Percentiles rank a stretch among this genome's conserved stretches.
Evolutionary conservation across 2,888 invertebrate species (phyloP).

Genomic region (Synanthedon vespiformis): DNA sequence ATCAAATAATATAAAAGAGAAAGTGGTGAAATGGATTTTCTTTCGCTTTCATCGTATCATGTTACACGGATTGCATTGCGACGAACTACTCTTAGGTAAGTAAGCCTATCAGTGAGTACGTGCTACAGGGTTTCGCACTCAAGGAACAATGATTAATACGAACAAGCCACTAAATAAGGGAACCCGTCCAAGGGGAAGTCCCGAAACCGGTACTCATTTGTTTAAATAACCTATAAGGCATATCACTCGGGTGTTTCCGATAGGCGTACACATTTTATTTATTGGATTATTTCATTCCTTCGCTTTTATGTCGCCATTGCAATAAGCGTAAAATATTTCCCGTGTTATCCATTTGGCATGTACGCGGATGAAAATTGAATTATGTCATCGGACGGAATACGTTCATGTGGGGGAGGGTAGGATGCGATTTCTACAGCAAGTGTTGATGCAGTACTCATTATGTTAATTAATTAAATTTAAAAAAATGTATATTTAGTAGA

Average conservation of each 20-base stretch:
- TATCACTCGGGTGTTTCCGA: slow-evolving; percentile 7
- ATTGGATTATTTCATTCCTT: neutral
- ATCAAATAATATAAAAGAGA: too few species aligned
- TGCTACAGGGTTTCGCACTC: slow-evolving; percentile 54
- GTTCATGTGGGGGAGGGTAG: neutral
- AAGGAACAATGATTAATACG: slow-evolving; percentile 52
- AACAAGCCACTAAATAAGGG: slow-evolving; percentile 14
- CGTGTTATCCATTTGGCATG: neutral
- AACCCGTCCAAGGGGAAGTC: slow-evolving; percentile 21
- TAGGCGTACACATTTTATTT: slow-evolving; percentile 1
- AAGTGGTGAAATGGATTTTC: too few species aligned
- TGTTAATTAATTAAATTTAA: too few species aligned
- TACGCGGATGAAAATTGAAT: neutral
- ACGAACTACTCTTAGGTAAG: slow-evolving; percentile 4
- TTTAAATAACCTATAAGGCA: slow-evolving; percentile 31
- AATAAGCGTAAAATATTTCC: neutral
- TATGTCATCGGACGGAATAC: neutral
- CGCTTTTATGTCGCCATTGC: neutral
- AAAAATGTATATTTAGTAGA: too few species aligned
- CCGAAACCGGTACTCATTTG: slow-evolving; percentile 17
- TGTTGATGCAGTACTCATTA: too few species aligned
- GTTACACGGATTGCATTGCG: neutral
- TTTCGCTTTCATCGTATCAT: neutral
- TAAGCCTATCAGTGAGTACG: slow-evolving; percentile 6
- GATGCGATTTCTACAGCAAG: too few species aligned